A percentile compares a stretch with the other conserved stretches of the same genome.
These are phyloP conservation scores for Pleuronectes platessa DNA, from an alignment of 2,113 vertebrate genomes.

Conservation along the genomic window DNA sequence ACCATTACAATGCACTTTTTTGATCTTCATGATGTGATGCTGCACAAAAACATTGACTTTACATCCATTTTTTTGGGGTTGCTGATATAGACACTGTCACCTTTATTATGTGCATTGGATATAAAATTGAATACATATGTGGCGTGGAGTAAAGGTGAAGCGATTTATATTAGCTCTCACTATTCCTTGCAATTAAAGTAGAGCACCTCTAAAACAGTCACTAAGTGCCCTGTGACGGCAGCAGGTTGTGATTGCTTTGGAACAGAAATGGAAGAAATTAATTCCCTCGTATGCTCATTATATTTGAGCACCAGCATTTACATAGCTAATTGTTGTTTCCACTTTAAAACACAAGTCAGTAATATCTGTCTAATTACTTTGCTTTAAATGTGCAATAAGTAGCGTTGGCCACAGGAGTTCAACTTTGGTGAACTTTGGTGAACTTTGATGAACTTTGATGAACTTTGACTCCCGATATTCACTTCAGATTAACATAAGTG, in stretches of 20 bases:
- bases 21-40: slow-evolving; percentile 10
- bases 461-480: background rate
- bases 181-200: slow-evolving; percentile 39
- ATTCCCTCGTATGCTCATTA: background rate
- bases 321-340: slow-evolving; percentile 36
- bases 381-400: background rate
- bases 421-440: no score
- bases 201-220: slow-evolving; percentile 28
- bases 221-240: slow-evolving; percentile 46
- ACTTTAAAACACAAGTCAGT: slow-evolving; percentile 29
- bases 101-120: background rate
- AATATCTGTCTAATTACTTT: slow-evolving; percentile 20
- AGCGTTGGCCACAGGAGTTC: no score
- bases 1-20: background rate
- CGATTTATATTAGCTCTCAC: slow-evolving; percentile 35
- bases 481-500: no score
- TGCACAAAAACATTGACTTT: background rate
- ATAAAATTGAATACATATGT: slow-evolving; percentile 11
- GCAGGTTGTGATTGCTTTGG: slow-evolving; percentile 14
- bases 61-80: background rate
- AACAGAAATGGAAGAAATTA: slow-evolving; percentile 30
- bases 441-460: no score
- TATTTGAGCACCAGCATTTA: slow-evolving; percentile 46
- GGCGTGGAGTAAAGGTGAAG: slow-evolving; percentile 9
- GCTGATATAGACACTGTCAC: background rate